Evolutionary conservation across 2,797 vertebrate genomes (phyloP).

Genomic region (Poecilia picta): DNA sequence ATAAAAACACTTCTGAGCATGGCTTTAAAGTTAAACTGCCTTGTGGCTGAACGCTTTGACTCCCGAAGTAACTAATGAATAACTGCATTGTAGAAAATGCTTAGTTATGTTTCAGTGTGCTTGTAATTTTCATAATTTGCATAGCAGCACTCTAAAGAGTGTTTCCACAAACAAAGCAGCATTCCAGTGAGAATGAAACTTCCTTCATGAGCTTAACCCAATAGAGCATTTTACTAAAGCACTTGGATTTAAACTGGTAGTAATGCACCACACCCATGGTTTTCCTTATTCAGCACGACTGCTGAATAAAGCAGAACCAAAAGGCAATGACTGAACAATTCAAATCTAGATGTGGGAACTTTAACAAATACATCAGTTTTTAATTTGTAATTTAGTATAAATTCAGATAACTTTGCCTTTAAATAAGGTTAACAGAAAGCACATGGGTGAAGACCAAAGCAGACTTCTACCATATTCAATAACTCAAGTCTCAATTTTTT

Average conservation of each 20-base stretch:
- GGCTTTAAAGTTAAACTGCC: conserved; percentile 27
- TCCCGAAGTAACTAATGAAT: conserved; percentile 48
- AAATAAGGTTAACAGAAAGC: background rate
- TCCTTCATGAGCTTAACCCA: conserved; percentile 26
- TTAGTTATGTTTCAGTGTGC: conserved; percentile 32
- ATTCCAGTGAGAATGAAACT: conserved; percentile 44
- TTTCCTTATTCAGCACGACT: conserved; percentile 40
- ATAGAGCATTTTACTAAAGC: conserved; percentile 29
- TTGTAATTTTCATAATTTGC: conserved; percentile 54
- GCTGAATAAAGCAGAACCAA: conserved; percentile 47
- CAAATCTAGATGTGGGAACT: conserved; percentile 25
- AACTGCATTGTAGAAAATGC: conserved; percentile 31
- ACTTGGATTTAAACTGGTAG: conserved; percentile 45
- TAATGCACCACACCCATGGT: conserved; percentile 60
- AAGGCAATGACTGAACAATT: conserved; percentile 55
- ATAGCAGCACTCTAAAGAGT: conserved; percentile 30
- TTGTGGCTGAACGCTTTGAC: conserved; percentile 41
- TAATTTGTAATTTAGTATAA: conserved; percentile 15
- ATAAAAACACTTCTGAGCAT: conserved; percentile 17
- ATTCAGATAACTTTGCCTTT: background rate
- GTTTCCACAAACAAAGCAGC: conserved; percentile 51
- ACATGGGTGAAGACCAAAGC: background rate
- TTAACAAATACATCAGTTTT: conserved; percentile 46
- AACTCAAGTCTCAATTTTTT: background rate
- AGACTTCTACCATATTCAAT: background rate